phyloP scores from a whole-genome alignment of 2,888 invertebrate genomes.

The Bibio marci region DNA sequence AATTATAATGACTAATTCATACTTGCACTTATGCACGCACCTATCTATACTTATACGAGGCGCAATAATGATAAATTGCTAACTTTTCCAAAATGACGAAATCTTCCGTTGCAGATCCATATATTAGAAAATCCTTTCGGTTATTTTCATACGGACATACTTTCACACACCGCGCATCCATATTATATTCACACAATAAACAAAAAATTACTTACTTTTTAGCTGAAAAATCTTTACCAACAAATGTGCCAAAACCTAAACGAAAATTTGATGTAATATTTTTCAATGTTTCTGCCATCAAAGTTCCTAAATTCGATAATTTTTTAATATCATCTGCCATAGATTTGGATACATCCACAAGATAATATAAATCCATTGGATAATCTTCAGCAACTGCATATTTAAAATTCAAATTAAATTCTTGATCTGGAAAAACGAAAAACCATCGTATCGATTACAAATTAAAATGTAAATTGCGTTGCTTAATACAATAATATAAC shows the following conservation, averaged over 20 bases:
- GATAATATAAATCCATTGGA: conserved; percentile 95
- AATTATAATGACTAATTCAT: no score
- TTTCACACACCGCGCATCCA: no score
- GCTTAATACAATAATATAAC: not conserved
- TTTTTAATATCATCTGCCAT: conserved; percentile 98
- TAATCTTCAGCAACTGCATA: conserved; percentile 87
- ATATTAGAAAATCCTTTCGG: not conserved
- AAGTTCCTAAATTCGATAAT: conserved; percentile 64
- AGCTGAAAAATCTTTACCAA: conserved; percentile 94
- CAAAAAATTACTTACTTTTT: no score
- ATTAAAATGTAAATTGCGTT: not conserved
- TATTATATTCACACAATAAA: no score
- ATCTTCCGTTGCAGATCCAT: not conserved
- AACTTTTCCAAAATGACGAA: no score
- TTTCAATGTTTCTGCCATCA: conserved; percentile 71
- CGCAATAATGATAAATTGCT: no score
- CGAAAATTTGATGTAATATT: conserved; percentile 85
- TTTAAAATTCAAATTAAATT: conserved; percentile 50
- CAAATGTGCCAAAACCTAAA: conserved; percentile 86
- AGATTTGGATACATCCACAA: conserved; percentile 98
- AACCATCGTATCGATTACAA: not conserved
- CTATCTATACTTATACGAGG: no score
- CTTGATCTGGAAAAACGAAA: conserved; percentile 44
- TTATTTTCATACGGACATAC: no score
- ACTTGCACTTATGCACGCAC: no score